A percentile compares a stretch with the other conserved stretches of the same genome.
These are phyloP conservation scores for Styela plicata DNA, from an alignment of 23 tunicate genomes.

Conservation along the genomic window DNA sequence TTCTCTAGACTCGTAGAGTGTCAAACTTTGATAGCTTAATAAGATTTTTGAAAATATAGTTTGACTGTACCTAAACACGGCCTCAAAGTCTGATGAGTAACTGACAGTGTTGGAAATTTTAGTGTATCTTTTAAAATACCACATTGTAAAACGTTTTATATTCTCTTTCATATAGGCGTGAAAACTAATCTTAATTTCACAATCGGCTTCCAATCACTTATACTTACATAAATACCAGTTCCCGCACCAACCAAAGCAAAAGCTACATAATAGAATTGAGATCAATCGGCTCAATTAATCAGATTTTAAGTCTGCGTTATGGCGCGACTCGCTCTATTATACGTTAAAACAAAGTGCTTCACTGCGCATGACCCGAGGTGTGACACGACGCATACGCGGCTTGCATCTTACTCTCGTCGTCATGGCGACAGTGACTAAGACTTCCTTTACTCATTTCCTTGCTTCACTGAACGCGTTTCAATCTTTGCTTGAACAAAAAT, in stretches of 20 bases:
- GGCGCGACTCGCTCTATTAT: neutral
- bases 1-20: no score
- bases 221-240: neutral
- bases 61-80: no score
- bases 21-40: no score
- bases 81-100: no score
- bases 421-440: constrained; percentile 39
- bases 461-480: constrained; percentile 21
- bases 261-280: neutral
- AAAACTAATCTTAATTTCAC: no score
- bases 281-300: neutral
- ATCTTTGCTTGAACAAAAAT: neutral
- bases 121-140: no score
- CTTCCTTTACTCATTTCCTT: constrained; percentile 42
- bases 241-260: neutral
- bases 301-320: neutral
- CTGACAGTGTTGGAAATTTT: no score
- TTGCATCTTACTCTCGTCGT: constrained; percentile 34
- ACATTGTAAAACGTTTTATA: no score
- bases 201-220: no score
- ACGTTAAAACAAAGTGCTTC: neutral
- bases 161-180: no score
- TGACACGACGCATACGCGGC: constrained; percentile 3
- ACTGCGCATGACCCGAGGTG: neutral
- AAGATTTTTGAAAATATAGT: no score